These are phyloP conservation scores for Helarctos malayanus DNA, from an alignment of 2,797 vertebrate genomes.

Conservation along the genomic window DNA sequence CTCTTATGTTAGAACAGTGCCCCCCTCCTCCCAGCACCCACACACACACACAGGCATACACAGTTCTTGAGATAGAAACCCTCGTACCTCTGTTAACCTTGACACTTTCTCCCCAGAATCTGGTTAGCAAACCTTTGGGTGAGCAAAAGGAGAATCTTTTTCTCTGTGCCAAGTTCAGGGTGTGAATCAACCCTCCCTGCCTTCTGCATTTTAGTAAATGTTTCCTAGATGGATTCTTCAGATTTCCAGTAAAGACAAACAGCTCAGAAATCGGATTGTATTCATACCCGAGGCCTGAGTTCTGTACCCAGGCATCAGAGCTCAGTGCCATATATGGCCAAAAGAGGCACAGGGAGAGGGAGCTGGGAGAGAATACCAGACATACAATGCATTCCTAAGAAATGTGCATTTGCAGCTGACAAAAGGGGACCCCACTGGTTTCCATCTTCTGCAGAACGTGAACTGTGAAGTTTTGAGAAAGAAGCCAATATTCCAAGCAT, in stretches of 20 bases:
- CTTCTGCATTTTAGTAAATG: slow-evolving; percentile 84
- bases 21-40: neutral
- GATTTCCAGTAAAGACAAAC: slow-evolving; percentile 91
- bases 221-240: slow-evolving; percentile 88
- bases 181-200: slow-evolving; percentile 77
- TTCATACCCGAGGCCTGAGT: slow-evolving; percentile 68
- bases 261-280: slow-evolving; percentile 70
- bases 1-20: neutral
- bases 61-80: neutral
- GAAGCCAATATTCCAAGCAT: slow-evolving; percentile 78
- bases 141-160: slow-evolving; percentile 55
- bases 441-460: slow-evolving; percentile 76
- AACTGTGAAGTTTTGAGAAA: slow-evolving; percentile 74
- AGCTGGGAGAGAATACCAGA: slow-evolving; percentile 86
- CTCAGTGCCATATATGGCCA: slow-evolving; percentile 90
- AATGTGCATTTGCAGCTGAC: slow-evolving; percentile 76
- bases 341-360: slow-evolving; percentile 84
- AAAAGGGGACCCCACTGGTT: slow-evolving; percentile 74
- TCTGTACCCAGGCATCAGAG: slow-evolving; percentile 76
- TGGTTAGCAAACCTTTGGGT: slow-evolving; percentile 70
- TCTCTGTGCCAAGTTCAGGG: slow-evolving; percentile 68
- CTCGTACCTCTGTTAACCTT: slow-evolving; percentile 27
- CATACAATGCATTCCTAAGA: slow-evolving; percentile 87
- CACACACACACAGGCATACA: neutral
- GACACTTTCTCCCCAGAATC: neutral